Evolutionary conservation across 2,113 vertebrate species (phyloP), one percentile per base, ranked within the genome.

Genomic region (Cyprinus carpio): DNA sequence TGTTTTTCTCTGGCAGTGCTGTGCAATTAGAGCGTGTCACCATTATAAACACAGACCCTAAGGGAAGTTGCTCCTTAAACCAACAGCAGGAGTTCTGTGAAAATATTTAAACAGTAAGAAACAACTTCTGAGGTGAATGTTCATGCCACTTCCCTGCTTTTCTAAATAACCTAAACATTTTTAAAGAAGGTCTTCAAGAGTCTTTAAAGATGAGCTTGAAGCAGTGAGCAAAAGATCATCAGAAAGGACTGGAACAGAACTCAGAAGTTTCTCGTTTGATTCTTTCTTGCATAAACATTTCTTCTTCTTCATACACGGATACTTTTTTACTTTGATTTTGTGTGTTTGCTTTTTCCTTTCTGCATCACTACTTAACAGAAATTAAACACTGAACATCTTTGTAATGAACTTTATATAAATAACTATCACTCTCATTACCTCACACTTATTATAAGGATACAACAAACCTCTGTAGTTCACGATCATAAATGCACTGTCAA

Each of bases 1-100:
- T 37, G 65, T 20, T 69, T 23, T 69, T 69, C 31, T 69, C 16
- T 4, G 16, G 29, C 65, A 37, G 65, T 69, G 16, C 29, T 69
- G 31, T 37, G 31, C 31, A 69, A 69, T 37, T 18, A 69, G 65
- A 69, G 65, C 29, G 1, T 69, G 27, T 18, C 18, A 20, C 65
- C 18, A 72, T 72, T 79, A 79, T 83, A 87, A 87, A 83, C 85
- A 83, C 16, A 0, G 54, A 43, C 27, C 2, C 6, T 69, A 49
- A 78, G 85, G 60, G 49, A 83, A 40, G 31, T 60, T 13, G 20
- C 23, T 34, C 34, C 3, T 84, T 56, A 51, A 23, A 79, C 43
- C 9, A 27, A 27, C 16, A 23, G 31, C 29, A n/a, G 54, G 58
- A 79, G 65, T 56, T 80, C 75, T 54, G 54, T 60, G 25, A 54